Percentiles rank a stretch among this genome's conserved stretches.
phyloP scores from a whole-genome alignment of 2,113 vertebrate species.

The Boleophthalmus pectinirostris region DNA sequence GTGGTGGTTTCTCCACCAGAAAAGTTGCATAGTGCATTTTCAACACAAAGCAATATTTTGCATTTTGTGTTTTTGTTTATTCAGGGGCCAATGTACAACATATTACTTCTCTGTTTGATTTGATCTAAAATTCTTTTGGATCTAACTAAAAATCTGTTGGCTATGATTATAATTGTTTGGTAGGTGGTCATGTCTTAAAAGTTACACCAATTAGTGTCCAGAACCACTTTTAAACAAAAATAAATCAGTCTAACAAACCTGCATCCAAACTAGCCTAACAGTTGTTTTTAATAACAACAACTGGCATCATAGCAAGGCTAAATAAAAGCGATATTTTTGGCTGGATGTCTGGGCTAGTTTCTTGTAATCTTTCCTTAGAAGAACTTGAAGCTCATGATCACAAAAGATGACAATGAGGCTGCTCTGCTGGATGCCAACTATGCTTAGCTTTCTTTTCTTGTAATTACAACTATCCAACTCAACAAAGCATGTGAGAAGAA shows the following conservation, averaged over 20 bases:
- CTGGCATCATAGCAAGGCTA: slow-evolving; percentile 13
- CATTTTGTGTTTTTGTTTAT: neutral
- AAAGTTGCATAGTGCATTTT: too few relatives aligned
- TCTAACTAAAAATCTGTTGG: too few relatives aligned
- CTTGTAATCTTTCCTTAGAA: neutral
- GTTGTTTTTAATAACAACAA: neutral
- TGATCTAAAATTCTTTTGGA: too few relatives aligned
- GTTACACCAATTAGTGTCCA: slow-evolving; percentile 11
- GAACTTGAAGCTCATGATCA: slow-evolving; percentile 19
- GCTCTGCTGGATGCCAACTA: slow-evolving; percentile 51
- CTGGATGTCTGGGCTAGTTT: slow-evolving; percentile 1
- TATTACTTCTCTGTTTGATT: neutral
- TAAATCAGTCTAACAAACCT: neutral
- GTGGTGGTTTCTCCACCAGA: too few relatives aligned
- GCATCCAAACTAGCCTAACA: too few relatives aligned
- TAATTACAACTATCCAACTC: slow-evolving; percentile 13
- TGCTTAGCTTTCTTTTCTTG: slow-evolving; percentile 26
- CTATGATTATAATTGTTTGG: too few relatives aligned
- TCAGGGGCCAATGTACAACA: neutral
- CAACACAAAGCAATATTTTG: too few relatives aligned
- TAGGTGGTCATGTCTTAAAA: too few relatives aligned
- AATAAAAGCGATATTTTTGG: slow-evolving; percentile 12
- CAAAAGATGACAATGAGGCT: slow-evolving; percentile 27
- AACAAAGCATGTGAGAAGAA: slow-evolving; percentile 14
- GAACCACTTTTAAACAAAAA: slow-evolving; percentile 16